phyloP scores from a whole-genome alignment of 1,140 invertebrate species.

The Ostrea denselamellosa region DNA sequence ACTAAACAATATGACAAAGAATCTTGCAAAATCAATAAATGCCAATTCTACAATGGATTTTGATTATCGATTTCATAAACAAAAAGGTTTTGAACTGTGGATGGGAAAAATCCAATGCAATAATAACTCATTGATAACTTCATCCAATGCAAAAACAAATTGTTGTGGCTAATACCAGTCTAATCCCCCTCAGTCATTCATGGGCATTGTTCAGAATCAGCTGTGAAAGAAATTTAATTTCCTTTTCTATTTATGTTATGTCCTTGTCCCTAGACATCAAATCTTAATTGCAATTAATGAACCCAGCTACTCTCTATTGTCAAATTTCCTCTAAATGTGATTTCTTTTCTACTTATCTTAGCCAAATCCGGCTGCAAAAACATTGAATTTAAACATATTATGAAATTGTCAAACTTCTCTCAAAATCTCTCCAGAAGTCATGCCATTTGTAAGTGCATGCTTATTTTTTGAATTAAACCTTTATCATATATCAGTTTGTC shows the following conservation, averaged over 20 bases:
- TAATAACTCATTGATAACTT: conserved; percentile 24
- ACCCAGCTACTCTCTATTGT: conserved; percentile 20
- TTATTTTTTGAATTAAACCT: too few species aligned
- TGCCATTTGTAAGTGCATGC: too few species aligned
- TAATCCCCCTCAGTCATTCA: background rate
- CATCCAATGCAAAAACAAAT: conserved; percentile 17
- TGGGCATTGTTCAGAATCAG: background rate
- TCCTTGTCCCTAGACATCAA: background rate
- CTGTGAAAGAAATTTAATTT: conserved; percentile 4
- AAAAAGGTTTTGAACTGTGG: conserved; percentile 8
- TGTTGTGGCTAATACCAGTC: background rate
- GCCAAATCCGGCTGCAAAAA: conserved; percentile 9
- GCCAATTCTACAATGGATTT: background rate
- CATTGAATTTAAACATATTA: conserved; percentile 4
- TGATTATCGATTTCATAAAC: background rate
- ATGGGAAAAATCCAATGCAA: background rate
- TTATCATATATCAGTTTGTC: too few species aligned
- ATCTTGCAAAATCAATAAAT: conserved; percentile 12
- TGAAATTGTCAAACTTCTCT: background rate
- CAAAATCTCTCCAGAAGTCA: too few species aligned
- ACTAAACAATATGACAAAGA: background rate
- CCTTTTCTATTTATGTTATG: background rate
- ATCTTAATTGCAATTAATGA: conserved; percentile 31
- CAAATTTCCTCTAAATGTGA: conserved; percentile 4
- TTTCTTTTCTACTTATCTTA: conserved; percentile 1